Evolutionary conservation across 2,888 invertebrate genomes (phyloP).

Genomic region (Lasioglossum figueresi): DNA sequence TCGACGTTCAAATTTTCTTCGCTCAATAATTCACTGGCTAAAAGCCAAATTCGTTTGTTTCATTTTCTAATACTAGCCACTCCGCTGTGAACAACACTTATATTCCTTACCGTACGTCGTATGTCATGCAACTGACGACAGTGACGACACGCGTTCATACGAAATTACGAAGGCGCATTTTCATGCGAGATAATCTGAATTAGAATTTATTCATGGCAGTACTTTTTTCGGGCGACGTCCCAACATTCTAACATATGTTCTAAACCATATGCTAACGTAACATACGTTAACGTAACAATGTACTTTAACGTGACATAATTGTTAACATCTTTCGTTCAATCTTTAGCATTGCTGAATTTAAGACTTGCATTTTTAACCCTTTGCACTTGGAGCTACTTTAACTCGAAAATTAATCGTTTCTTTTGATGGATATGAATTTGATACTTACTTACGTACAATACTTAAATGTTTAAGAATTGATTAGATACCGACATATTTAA

Average conservation of each 20-base stretch:
- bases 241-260: neutral
- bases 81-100: neutral
- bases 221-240: neutral
- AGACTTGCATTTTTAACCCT: too few relatives aligned
- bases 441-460: too few relatives aligned
- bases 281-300: too few relatives aligned
- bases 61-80: slow-evolving; percentile 13
- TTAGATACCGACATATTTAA: too few relatives aligned
- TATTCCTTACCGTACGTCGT: neutral
- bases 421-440: too few relatives aligned
- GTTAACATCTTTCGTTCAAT: neutral
- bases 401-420: too few relatives aligned
- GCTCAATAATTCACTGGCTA: slow-evolving; percentile 46
- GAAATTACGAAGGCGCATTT: slow-evolving; percentile 38
- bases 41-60: slow-evolving; percentile 47
- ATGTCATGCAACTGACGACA: slow-evolving; percentile 46
- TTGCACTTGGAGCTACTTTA: too few relatives aligned
- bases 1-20: slow-evolving; percentile 27
- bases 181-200: neutral
- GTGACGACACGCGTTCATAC: slow-evolving; percentile 17
- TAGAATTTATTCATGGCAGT: neutral
- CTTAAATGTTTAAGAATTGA: too few relatives aligned
- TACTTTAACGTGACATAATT: neutral
- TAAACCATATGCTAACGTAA: too few relatives aligned
- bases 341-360: too few relatives aligned